Evolutionary conservation across 2,888 invertebrate species (phyloP), one percentile per base, ranked within the genome.

Genomic region (Ophion ellenae): DNA sequence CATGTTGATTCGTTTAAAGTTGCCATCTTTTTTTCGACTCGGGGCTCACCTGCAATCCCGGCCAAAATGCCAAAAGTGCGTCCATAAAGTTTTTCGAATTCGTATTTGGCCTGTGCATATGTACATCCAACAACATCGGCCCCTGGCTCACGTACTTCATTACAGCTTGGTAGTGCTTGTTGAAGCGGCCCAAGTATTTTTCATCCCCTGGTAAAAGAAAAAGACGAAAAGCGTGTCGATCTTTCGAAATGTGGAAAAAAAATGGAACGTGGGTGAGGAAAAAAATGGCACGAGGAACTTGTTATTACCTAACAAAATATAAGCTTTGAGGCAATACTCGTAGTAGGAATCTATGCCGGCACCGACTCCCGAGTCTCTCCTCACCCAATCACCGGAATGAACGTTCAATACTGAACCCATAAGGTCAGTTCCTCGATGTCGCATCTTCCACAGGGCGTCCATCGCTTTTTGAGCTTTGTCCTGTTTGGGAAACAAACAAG

Each of bases 321-420:
- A 99, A 0, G 99, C 99, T 94, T 99, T 99, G 47, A 99, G 96
- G 88, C 99, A 97, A 94, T 99, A 99, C 94, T 99, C 99, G 93
- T 99, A 99, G 94, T 99, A 99, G 0, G 99, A 99, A 94, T 99
- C 99, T 89, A 99, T 99, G 40, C 99, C 99, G 17, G 99, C 99
- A n/a, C 99, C 99, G 9, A 99, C 98, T 1, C 99, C 99, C 1
- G 99, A 98, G 94, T 99, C 99, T 91, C 99, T 96, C 69, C 99
- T 95, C 6, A 99, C 97, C 99, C 99, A 99, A 94, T 99, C 99
- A 0, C 99, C 99, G 2, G 98, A 98, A 94, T 99, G 98, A n/a
- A 99, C 97, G 95, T 99, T 99, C 76, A 99, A 96, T 7, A 99
- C 98, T 0, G 99, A 99, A 5, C 99, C 99, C 97, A 99, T 99